A percentile compares a stretch with the other conserved stretches of the same genome.
Conservation (phyloP, 2,113 vertebrate genomes). For the Neofelis nebulosa region DNA sequence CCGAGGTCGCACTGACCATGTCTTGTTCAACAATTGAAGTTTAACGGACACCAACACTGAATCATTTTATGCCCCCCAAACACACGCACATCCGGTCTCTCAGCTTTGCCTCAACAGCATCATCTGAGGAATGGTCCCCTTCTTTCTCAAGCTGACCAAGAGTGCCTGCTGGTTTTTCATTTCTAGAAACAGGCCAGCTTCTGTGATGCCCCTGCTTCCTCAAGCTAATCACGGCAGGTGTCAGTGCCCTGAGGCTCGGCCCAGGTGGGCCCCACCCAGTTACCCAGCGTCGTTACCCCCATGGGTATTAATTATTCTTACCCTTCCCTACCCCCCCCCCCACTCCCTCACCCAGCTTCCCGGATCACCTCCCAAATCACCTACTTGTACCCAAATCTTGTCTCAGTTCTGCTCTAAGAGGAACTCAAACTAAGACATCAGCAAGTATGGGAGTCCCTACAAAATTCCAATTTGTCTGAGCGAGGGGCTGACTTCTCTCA, state of each 20-base stretch:
- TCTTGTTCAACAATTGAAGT: not conserved
- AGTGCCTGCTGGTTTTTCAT: not conserved
- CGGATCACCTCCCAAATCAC: not conserved
- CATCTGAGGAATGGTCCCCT: not conserved
- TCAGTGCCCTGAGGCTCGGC: not conserved
- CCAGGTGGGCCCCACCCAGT: not conserved
- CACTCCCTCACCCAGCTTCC: not conserved
- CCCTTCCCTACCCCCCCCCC: not conserved
- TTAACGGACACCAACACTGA: not conserved
- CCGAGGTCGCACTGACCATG: no score
- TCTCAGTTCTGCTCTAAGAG: not conserved
- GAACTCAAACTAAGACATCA: not conserved
- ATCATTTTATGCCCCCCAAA: not conserved
- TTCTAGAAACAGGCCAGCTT: not conserved
- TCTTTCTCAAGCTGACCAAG: not conserved
- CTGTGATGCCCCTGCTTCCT: not conserved
- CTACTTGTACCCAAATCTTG: not conserved
- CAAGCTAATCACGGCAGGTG: accelerated
- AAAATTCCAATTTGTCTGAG: not conserved
- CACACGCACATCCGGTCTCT: not conserved
- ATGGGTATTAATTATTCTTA: no score
- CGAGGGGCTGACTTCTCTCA: not conserved
- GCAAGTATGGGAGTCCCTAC: no score
- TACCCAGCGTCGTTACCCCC: no score
- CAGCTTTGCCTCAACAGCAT: no score